A percentile compares a stretch with the other conserved stretches of the same genome.
phyloP scores from a whole-genome alignment of 2,797 vertebrate species.

The Acanthurus tractus region DNA sequence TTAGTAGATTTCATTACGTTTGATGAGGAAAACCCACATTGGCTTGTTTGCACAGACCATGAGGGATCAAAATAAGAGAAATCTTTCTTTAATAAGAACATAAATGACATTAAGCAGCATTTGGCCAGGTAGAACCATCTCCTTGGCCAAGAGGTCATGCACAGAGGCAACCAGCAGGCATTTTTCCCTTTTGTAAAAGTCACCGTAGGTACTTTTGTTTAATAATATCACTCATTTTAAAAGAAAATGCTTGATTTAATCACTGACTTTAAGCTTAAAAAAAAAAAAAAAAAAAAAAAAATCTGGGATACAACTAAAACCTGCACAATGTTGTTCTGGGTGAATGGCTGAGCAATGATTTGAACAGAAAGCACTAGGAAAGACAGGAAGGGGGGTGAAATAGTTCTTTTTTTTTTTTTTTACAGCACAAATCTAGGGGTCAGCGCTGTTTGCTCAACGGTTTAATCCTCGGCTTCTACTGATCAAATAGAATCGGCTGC shows the following conservation, averaged over 20 bases:
- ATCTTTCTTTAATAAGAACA: slow-evolving; percentile 63
- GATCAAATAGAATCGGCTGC: slow-evolving; percentile 17
- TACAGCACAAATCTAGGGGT: slow-evolving; percentile 67
- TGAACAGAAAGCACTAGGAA: slow-evolving; percentile 37
- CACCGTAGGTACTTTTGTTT: slow-evolving; percentile 61
- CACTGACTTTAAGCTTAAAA: slow-evolving; percentile 54
- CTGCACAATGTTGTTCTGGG: slow-evolving; percentile 55
- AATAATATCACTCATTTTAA: slow-evolving; percentile 69
- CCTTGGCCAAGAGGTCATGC: slow-evolving; percentile 82
- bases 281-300: slow-evolving; percentile 24
- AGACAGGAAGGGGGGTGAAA: background rate
- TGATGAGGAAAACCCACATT: slow-evolving; percentile 60
- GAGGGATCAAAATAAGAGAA: slow-evolving; percentile 50
- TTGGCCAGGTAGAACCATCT: slow-evolving; percentile 63
- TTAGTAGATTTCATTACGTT: slow-evolving; percentile 72
- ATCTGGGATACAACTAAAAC: slow-evolving; percentile 50
- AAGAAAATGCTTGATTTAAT: slow-evolving; percentile 67
- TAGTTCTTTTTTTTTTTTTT: slow-evolving; percentile 43
- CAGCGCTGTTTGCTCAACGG: slow-evolving; percentile 12
- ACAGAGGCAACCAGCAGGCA: slow-evolving; percentile 85
- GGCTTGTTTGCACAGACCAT: slow-evolving; percentile 49
- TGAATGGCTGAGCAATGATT: slow-evolving; percentile 41
- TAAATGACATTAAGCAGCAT: slow-evolving; percentile 84
- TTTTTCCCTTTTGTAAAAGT: slow-evolving; percentile 82
- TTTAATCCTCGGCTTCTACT: slow-evolving; percentile 34